These are phyloP conservation scores for Zhengitettix transpicula DNA, from an alignment of 2,888 invertebrate genomes.

Conservation along the genomic window DNA sequence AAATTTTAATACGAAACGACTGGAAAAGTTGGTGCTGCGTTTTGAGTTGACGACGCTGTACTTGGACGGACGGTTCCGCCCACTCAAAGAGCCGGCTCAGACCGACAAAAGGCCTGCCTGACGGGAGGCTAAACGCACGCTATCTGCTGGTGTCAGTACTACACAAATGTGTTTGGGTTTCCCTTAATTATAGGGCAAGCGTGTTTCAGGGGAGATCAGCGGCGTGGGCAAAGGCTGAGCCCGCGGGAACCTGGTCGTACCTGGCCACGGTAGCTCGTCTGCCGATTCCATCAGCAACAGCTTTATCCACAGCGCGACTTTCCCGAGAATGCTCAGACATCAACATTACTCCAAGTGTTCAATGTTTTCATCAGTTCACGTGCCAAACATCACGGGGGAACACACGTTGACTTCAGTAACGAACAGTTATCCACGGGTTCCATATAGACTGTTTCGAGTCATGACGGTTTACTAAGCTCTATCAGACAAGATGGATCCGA, in stretches of 20 bases:
- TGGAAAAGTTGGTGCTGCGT: neutral
- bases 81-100: neutral
- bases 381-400: too few relatives aligned
- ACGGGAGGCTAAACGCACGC: slow-evolving; percentile 1
- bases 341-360: too few relatives aligned
- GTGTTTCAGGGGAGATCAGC: neutral
- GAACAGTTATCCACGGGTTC: too few relatives aligned
- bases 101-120: neutral
- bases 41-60: neutral
- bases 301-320: too few relatives aligned
- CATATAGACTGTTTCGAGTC: too few relatives aligned
- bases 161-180: slow-evolving; percentile 13
- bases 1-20: too few relatives aligned
- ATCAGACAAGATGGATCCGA: too few relatives aligned
- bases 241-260: neutral
- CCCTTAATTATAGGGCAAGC: slow-evolving; percentile 12
- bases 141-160: slow-evolving; percentile 9
- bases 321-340: too few relatives aligned
- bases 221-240: neutral
- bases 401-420: too few relatives aligned
- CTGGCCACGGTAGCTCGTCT: neutral
- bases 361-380: too few relatives aligned
- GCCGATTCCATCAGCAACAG: too few relatives aligned
- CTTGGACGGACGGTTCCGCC: neutral
- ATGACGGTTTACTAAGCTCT: too few relatives aligned